Base-by-base conservation (phyloP, 2,113 vertebrate species). In the Micromys minutus region DNA sequence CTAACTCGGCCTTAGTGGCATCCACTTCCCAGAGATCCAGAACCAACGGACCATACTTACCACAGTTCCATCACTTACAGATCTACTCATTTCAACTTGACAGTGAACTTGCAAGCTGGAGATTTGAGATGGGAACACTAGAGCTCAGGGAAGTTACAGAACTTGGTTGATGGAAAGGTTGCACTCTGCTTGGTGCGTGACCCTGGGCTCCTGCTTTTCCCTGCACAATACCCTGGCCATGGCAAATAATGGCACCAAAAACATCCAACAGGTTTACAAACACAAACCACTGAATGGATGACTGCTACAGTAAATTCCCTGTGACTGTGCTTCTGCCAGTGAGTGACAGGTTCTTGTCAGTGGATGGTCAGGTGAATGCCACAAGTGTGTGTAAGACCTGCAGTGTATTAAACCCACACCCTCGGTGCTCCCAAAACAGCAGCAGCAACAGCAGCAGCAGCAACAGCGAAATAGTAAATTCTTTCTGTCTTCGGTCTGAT, bases 1-100 rank as follows among this genome's bases (percentile, higher is more conserved):
- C 13, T 74, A 15, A 93, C 91, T 90, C 65, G 47, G 57, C 50
- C 59, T 59, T 87, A 86, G 92, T 29, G 57, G 74, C n/a, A 61
- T 39, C 36, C 86, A 76, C 0, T 92, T 89, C 55, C 69, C 89
- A 83, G 45, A 94, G 71, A 87, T 76, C 47, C 5, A 57, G 79
- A 87, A 36, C 39, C 69, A 42, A 61, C 9, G 61, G 71, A 79
- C 93, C 26, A 22, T 5, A 39, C 1, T 45, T 16, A 57, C 16
- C 36, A 74, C 55, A 45, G 59, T 67, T 65, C 5, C 69, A 69
- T 61, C 55, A 85, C 3, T 65, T 45, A 87, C 0, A 84, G n/a
- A 75, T 47, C 36, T 42, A 67, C 67, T 83, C 63, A 24, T 72
- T 96, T 86, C 72, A 69, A 89, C 45, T 42, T 93, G 19, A 65